These are phyloP conservation scores for Hyperoplus immaculatus DNA, from an alignment of 2,797 vertebrate genomes.

Conservation along the genomic window DNA sequence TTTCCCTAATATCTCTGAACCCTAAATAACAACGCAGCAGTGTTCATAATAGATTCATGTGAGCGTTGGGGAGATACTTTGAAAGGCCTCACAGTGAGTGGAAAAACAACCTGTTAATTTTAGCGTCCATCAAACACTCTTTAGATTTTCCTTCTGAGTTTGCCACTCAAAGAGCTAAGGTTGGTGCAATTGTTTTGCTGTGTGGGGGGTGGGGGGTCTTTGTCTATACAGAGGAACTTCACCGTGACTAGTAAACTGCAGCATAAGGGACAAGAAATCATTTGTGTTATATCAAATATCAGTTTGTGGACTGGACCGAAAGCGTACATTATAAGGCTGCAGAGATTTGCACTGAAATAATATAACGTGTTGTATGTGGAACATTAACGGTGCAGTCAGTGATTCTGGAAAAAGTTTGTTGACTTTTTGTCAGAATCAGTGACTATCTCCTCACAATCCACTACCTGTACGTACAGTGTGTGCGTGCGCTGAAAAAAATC, in stretches of 20 bases:
- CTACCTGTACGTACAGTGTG: too few species aligned
- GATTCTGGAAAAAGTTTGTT: too few species aligned
- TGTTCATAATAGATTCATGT: conserved; percentile 62
- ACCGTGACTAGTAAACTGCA: conserved; percentile 35
- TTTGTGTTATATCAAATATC: conserved; percentile 18
- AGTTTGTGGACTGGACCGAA: neutral
- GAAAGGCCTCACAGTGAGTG: conserved; percentile 46
- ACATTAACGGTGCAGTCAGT: neutral
- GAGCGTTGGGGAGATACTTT: conserved; percentile 14
- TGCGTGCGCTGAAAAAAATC: too few species aligned
- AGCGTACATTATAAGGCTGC: neutral
- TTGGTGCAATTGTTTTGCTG: conserved; percentile 48
- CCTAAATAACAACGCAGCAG: conserved; percentile 57
- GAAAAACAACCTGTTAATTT: conserved; percentile 71
- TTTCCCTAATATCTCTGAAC: conserved; percentile 59
- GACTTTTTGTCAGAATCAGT: too few species aligned
- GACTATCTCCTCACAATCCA: too few species aligned
- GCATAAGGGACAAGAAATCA: conserved; percentile 50
- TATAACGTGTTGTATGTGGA: neutral
- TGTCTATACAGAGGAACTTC: conserved; percentile 40
- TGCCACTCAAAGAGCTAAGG: conserved; percentile 24
- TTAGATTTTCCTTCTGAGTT: conserved; percentile 42
- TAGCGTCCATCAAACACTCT: conserved; percentile 56
- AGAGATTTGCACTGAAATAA: neutral
- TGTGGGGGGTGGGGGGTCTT: conserved; percentile 30